Conservation (phyloP, 2,113 vertebrate genomes). For the Charadrius vociferus region DNA sequence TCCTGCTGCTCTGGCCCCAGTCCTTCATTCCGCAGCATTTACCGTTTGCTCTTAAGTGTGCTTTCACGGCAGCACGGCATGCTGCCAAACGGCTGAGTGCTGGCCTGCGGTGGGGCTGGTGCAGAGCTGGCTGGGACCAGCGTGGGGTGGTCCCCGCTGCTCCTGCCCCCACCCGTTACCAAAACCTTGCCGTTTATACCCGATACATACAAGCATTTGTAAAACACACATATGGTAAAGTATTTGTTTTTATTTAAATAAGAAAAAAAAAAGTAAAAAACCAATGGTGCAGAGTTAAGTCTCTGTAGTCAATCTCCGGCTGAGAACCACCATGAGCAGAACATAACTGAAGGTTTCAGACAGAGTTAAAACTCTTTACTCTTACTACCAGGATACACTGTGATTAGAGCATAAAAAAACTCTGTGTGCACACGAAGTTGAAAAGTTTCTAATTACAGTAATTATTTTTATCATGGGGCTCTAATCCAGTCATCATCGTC, state of each 20-base stretch:
- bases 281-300: not conserved
- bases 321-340: not conserved
- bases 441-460: not conserved
- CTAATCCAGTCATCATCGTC: not conserved
- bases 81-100: fast-evolving
- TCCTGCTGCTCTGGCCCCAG: fast-evolving
- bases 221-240: not conserved
- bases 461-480: not conserved
- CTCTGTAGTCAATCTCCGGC: not conserved
- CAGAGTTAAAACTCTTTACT: not conserved
- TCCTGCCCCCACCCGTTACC: not conserved
- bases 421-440: not conserved
- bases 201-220: not conserved
- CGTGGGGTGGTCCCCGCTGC: not conserved
- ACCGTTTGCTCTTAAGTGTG: fast-evolving
- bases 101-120: not conserved
- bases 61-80: not conserved
- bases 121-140: not conserved
- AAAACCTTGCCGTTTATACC: not conserved
- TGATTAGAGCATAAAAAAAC: not conserved
- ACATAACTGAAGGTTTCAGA: not conserved
- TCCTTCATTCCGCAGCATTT: fast-evolving
- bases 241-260: not conserved
- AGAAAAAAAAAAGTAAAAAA: not conserved
- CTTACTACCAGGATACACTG: not conserved